Percentiles rank a stretch among this genome's conserved stretches.
phyloP scores from a whole-genome alignment of 2,113 vertebrate species.

The Hepsetus odoe region DNA sequence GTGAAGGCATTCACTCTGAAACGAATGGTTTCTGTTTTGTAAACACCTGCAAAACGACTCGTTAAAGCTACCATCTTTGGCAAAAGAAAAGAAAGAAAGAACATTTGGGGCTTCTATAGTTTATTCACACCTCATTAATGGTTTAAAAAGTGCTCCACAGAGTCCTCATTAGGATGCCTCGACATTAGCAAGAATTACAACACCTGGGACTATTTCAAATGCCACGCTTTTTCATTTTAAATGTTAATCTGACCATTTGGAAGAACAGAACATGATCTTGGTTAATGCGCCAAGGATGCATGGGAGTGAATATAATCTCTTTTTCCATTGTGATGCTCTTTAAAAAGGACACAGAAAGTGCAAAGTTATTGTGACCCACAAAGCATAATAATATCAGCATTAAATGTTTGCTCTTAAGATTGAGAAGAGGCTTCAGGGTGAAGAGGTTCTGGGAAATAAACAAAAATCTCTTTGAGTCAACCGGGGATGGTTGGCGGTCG shows the following conservation, averaged over 20 bases:
- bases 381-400: not conserved
- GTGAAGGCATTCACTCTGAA: not conserved
- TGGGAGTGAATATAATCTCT: not conserved
- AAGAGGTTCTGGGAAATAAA: not conserved
- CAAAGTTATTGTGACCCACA: not conserved
- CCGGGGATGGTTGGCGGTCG: not conserved
- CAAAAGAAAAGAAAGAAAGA: not conserved
- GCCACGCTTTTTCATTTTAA: slow-evolving; percentile 11
- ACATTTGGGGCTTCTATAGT: not conserved
- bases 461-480: not conserved
- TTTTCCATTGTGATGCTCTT: not conserved
- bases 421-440: not conserved
- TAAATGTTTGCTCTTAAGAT: not conserved
- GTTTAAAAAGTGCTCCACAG: not conserved
- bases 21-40: not conserved
- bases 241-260: slow-evolving; percentile 16
- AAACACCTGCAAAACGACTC: slow-evolving; percentile 24
- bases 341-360: not conserved
- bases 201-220: slow-evolving; percentile 23
- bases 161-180: slow-evolving; percentile 19
- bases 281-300: not conserved
- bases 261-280: not conserved
- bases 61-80: slow-evolving; percentile 30
- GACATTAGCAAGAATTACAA: slow-evolving; percentile 6
- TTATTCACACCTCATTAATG: slow-evolving; percentile 23